Evolutionary conservation across 2,888 invertebrate genomes (phyloP).

Genomic region (Caenorhabditis uteleia): DNA sequence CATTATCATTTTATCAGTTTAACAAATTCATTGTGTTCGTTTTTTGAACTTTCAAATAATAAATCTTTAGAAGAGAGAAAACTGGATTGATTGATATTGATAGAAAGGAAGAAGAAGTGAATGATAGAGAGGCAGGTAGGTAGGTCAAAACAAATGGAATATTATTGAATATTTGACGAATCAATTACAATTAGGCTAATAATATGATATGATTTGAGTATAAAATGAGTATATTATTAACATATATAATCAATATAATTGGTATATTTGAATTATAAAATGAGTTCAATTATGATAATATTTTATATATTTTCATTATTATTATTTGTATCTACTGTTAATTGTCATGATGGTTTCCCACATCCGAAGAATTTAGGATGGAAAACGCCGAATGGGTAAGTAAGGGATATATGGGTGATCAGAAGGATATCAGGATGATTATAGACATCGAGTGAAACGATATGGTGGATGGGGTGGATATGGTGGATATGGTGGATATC

Average conservation of each 20-base stretch:
- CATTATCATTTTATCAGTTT: too few relatives aligned
- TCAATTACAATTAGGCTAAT: too few relatives aligned
- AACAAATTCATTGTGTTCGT: too few relatives aligned
- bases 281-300: not conserved
- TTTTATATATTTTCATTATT: not conserved
- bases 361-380: slow-evolving; percentile 27
- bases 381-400: slow-evolving; percentile 22
- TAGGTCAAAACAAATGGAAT: too few relatives aligned
- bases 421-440: too few relatives aligned
- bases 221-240: not conserved
- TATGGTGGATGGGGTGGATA: slow-evolving; percentile 24
- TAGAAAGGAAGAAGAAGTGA: not conserved
- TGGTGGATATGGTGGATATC: slow-evolving; percentile 9
- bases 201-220: not conserved
- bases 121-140: too few relatives aligned
- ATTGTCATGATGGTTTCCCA: not conserved
- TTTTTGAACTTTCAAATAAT: too few relatives aligned
- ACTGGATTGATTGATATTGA: too few relatives aligned
- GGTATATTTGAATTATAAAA: too few relatives aligned
- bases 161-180: too few relatives aligned
- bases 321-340: not conserved
- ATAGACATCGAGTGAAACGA: slow-evolving; percentile 24
- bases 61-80: too few relatives aligned
- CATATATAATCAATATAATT: not conserved
- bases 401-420: not conserved